Evolutionary conservation across 1,140 invertebrate species (phyloP).

Genomic region (Danaus plexippus): DNA sequence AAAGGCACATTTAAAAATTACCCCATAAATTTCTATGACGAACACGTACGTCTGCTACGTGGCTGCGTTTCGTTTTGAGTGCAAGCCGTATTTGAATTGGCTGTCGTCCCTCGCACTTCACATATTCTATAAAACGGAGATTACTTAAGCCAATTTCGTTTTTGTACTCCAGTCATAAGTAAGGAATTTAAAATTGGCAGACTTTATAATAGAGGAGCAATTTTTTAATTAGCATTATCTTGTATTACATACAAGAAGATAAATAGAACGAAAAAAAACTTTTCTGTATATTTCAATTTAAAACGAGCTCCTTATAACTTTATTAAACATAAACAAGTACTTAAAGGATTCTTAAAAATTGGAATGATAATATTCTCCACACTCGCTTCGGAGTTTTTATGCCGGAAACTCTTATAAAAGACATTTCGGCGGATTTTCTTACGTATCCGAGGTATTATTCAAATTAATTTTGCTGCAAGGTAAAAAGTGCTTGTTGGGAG

Average conservation of each 20-base stretch:
- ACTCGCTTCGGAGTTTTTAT: slow-evolving; percentile 34
- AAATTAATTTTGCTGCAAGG: slow-evolving; percentile 65
- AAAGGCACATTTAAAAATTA: slow-evolving; percentile 67
- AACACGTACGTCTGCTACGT: slow-evolving; percentile 46
- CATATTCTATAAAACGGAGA: slow-evolving; percentile 42
- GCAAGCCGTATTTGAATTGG: slow-evolving; percentile 51
- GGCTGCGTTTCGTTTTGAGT: slow-evolving; percentile 37
- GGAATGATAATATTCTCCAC: slow-evolving; percentile 36
- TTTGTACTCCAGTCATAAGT: slow-evolving; percentile 40
- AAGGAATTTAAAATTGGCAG: too few species aligned
- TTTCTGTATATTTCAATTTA: slow-evolving; percentile 13
- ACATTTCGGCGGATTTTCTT: slow-evolving; percentile 53
- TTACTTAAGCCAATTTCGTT: slow-evolving; percentile 63
- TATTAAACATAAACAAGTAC: slow-evolving; percentile 48
- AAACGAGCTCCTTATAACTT: slow-evolving; percentile 28
- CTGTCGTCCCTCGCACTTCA: slow-evolving; percentile 30
- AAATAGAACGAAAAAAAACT: too few species aligned
- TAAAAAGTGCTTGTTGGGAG: slow-evolving; percentile 59
- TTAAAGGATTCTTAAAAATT: slow-evolving; percentile 40
- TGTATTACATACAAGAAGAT: too few species aligned
- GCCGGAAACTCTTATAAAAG: slow-evolving; percentile 63
- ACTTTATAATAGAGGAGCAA: too few species aligned
- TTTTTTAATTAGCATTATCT: too few species aligned
- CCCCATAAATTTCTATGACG: slow-evolving; percentile 60
- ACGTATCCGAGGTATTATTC: slow-evolving; percentile 65